Conservation (phyloP, 2,888 invertebrate genomes). For the Antitype chi region DNA sequence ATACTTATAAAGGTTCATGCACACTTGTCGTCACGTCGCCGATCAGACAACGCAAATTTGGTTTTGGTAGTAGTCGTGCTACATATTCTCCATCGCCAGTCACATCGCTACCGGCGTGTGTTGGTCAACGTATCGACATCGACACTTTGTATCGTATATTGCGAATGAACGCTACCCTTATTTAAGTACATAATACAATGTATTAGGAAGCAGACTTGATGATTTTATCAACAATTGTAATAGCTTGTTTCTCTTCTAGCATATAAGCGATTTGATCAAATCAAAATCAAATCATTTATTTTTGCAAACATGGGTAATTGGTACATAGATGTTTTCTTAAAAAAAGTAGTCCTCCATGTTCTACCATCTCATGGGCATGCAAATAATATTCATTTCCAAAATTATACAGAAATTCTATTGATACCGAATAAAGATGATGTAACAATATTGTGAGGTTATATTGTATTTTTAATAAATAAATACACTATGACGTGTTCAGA, state of each 20-base stretch:
- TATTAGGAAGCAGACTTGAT: not conserved
- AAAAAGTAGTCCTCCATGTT: no score
- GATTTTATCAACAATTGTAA: not conserved
- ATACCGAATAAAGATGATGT: no score
- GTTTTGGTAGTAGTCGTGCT: not conserved
- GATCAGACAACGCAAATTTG: not conserved
- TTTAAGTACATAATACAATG: not conserved
- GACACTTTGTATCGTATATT: not conserved
- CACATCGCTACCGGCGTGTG: not conserved
- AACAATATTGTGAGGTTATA: not conserved
- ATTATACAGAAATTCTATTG: no score
- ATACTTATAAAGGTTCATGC: conserved; percentile 16
- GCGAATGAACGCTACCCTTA: not conserved
- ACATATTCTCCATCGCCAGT: not conserved
- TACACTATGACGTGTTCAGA: not conserved
- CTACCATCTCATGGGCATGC: no score
- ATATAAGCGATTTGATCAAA: no score
- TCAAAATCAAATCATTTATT: no score
- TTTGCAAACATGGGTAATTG: no score
- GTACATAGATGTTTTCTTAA: no score
- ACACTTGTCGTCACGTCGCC: not conserved
- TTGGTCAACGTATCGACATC: not conserved
- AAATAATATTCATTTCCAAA: no score
- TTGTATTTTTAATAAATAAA: not conserved
- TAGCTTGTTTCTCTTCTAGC: not conserved